These are phyloP conservation scores for Pseudococcus jackbeardsleyi DNA, from an alignment of 2,888 invertebrate species.

Conservation along the genomic window DNA sequence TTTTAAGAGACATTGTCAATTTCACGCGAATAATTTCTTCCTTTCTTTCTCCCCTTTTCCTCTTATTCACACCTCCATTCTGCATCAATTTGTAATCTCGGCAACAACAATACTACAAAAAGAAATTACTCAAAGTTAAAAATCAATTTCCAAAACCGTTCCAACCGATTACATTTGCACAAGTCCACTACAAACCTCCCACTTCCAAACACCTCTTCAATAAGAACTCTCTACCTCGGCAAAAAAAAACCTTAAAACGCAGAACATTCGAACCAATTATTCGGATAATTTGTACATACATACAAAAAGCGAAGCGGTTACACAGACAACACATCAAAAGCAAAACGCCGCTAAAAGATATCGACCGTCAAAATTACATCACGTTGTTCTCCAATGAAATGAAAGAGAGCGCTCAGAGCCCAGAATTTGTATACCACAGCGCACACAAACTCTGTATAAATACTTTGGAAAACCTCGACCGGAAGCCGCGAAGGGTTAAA, in stretches of 20 bases:
- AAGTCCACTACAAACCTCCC: too few relatives aligned
- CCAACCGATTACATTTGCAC: too few relatives aligned
- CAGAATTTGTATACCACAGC: neutral
- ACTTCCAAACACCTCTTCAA: too few relatives aligned
- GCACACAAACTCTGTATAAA: neutral
- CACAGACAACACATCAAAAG: constrained; percentile 11
- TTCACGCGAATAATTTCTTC: too few relatives aligned
- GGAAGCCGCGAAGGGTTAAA: constrained; percentile 43
- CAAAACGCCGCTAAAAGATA: constrained; percentile 8
- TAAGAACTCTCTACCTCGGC: too few relatives aligned
- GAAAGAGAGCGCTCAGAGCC: constrained; percentile 12
- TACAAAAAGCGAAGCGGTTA: neutral
- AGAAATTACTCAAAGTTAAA: too few relatives aligned
- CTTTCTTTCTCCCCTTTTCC: too few relatives aligned
- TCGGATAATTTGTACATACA: constrained; percentile 23
- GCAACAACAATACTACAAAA: too few relatives aligned
- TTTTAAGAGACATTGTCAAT: too few relatives aligned
- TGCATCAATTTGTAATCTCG: too few relatives aligned
- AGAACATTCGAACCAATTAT: constrained; percentile 17
- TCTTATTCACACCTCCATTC: too few relatives aligned
- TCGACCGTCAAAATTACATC: constrained; percentile 50
- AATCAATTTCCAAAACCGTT: too few relatives aligned
- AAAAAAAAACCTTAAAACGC: neutral
- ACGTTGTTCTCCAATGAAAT: neutral
- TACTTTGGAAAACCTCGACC: constrained; percentile 29